phyloP scores from a whole-genome alignment of 2,113 vertebrate genomes.

The Chlorodrepanis virens region DNA sequence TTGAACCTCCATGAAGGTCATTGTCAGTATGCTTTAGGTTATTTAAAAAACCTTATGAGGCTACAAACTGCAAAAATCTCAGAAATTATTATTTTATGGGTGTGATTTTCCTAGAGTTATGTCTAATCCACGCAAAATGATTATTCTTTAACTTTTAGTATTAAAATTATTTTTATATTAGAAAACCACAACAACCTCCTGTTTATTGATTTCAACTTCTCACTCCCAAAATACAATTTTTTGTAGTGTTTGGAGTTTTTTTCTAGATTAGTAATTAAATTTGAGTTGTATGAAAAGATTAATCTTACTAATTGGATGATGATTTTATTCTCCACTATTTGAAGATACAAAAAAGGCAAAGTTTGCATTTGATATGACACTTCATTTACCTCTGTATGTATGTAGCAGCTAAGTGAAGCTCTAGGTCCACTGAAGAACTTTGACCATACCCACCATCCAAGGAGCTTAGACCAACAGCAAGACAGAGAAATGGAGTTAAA shows the following conservation, averaged over 20 bases:
- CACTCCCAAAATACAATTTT: not conserved
- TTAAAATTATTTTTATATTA: not conserved
- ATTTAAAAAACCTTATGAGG: not conserved
- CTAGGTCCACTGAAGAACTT: not conserved
- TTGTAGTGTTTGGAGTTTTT: not conserved
- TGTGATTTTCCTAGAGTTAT: not conserved
- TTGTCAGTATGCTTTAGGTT: not conserved
- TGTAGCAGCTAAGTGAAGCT: not conserved
- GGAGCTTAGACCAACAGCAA: not conserved
- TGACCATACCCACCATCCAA: not conserved
- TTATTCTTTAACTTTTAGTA: not conserved
- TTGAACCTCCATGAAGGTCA: not conserved
- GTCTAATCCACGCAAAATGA: not conserved
- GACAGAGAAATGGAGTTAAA: not conserved
- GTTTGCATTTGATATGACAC: not conserved
- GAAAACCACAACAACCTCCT: fast-evolving
- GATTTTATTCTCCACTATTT: not conserved
- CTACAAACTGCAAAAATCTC: not conserved
- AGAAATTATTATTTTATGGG: not conserved
- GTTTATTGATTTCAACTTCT: not conserved
- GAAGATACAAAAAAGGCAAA: not conserved
- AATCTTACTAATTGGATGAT: not conserved
- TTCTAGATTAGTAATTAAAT: not conserved
- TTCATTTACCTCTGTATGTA: not conserved
- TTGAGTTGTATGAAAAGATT: not conserved